A percentile compares a stretch with the other conserved stretches of the same genome.
These are phyloP conservation scores for Cyanoramphus novaezelandiae DNA, from an alignment of 2,113 vertebrate genomes.

Conservation along the genomic window DNA sequence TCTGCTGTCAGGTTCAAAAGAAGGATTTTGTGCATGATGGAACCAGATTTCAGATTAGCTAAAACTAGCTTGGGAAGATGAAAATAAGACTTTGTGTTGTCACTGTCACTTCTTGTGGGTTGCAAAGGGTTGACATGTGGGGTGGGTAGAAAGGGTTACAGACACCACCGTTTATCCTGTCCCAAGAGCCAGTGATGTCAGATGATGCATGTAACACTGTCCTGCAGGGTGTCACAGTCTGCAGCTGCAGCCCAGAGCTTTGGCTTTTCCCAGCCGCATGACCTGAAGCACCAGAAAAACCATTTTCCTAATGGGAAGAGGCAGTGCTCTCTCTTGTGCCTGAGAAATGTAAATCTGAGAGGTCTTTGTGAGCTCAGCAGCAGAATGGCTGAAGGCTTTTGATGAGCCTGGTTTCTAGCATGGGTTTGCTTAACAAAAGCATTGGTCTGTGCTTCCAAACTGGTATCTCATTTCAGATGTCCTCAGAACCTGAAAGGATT, in stretches of 20 bases:
- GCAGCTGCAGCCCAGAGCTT: neutral
- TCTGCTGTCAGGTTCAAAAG: neutral
- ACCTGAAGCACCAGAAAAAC: neutral
- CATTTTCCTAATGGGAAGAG: neutral
- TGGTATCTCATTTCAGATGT: neutral
- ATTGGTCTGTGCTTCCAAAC: neutral
- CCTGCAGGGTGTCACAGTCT: neutral
- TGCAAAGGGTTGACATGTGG: neutral
- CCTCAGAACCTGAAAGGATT: neutral
- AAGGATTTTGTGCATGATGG: neutral
- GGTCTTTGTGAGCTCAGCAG: neutral
- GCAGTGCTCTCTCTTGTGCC: neutral
- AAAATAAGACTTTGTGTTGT: neutral
- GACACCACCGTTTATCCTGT: accelerated
- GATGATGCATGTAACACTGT: neutral
- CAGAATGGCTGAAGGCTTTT: neutral
- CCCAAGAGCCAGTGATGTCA: neutral
- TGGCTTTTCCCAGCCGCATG: accelerated
- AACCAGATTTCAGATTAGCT: neutral
- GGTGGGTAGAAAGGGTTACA: neutral
- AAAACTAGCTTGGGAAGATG: neutral
- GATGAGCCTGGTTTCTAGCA: neutral
- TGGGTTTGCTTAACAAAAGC: neutral
- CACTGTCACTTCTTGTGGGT: neutral
- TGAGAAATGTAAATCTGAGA: neutral